Conservation (phyloP, 2,888 invertebrate species). For the Drosophila lutescens region DNA sequence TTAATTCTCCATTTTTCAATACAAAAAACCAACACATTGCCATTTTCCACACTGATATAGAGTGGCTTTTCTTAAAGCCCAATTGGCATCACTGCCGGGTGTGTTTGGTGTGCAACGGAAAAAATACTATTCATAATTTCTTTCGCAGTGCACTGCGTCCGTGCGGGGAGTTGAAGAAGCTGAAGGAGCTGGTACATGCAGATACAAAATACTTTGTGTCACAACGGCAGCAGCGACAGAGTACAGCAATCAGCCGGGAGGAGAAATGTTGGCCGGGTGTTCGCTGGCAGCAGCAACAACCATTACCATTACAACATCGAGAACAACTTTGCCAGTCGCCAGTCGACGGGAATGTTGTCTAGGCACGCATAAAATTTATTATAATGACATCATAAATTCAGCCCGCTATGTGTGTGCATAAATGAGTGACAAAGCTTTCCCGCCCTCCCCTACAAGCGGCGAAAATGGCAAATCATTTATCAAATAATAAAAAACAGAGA, state of each 20-base stretch:
- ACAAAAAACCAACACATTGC: background rate
- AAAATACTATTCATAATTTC: slow-evolving; percentile 69
- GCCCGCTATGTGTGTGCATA: slow-evolving; percentile 39
- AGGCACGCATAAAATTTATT: slow-evolving; percentile 75
- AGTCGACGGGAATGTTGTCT: slow-evolving; percentile 56
- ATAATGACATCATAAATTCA: slow-evolving; percentile 80
- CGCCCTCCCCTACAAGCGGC: slow-evolving; percentile 27
- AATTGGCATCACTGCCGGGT: slow-evolving; percentile 44
- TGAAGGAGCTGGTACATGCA: slow-evolving; percentile 53
- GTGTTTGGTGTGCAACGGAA: slow-evolving; percentile 59
- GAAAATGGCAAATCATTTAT: slow-evolving; percentile 61
- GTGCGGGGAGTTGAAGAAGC: slow-evolving; percentile 11
- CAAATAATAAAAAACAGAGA: slow-evolving; percentile 53
- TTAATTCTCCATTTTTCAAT: too few species aligned
- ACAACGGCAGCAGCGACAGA: slow-evolving; percentile 62
- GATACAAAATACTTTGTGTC: slow-evolving; percentile 78
- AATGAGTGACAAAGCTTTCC: slow-evolving; percentile 47
- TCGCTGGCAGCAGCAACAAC: slow-evolving; percentile 36
- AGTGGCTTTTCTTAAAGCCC: background rate
- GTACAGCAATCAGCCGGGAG: slow-evolving; percentile 69
- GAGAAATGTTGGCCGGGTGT: slow-evolving; percentile 58
- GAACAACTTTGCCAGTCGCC: slow-evolving; percentile 46
- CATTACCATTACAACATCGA: slow-evolving; percentile 18
- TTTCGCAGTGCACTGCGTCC: slow-evolving; percentile 31
- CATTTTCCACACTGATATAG: background rate